These are phyloP conservation scores for Agrypnia vestita DNA, from an alignment of 1,140 invertebrate genomes.

Conservation along the genomic window DNA sequence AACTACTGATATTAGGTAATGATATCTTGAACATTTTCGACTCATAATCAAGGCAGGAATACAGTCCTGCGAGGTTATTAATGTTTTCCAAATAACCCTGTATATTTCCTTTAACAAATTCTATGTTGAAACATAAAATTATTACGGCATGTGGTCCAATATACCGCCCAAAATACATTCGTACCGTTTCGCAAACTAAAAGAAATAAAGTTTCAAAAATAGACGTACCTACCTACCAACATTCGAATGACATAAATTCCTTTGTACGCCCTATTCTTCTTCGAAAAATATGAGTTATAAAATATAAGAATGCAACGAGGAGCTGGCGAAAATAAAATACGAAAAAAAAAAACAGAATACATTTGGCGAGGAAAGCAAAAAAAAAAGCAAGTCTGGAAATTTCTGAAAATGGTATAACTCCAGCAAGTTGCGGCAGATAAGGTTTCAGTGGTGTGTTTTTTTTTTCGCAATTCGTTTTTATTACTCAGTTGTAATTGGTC, in stretches of 20 bases:
- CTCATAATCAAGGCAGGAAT: no score
- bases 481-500: slow-evolving; percentile 45
- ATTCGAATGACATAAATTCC: slow-evolving; percentile 9
- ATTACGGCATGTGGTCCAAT: no score
- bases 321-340: slow-evolving; percentile 9
- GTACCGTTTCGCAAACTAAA: no score
- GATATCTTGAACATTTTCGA: no score
- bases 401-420: slow-evolving; percentile 29
- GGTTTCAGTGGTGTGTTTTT: slow-evolving; percentile 19
- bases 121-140: no score
- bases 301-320: slow-evolving; percentile 31
- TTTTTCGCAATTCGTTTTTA: slow-evolving; percentile 24
- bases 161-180: no score
- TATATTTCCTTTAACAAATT: no score
- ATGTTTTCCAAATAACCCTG: no score
- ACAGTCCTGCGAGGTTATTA: no score
- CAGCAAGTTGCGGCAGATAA: slow-evolving; percentile 30
- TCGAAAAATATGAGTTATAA: slow-evolving; percentile 28
- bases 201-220: no score
- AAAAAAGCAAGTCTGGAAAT: slow-evolving; percentile 15
- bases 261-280: slow-evolving; percentile 10
- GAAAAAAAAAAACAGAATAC: slow-evolving; percentile 24
- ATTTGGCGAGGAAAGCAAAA: slow-evolving; percentile 13
- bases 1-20: no score
- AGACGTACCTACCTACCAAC: background rate